Evolutionary conservation across 2,797 vertebrate genomes (phyloP), one percentile per base, ranked within the genome.

Genomic region (Psittacula derbiana): DNA sequence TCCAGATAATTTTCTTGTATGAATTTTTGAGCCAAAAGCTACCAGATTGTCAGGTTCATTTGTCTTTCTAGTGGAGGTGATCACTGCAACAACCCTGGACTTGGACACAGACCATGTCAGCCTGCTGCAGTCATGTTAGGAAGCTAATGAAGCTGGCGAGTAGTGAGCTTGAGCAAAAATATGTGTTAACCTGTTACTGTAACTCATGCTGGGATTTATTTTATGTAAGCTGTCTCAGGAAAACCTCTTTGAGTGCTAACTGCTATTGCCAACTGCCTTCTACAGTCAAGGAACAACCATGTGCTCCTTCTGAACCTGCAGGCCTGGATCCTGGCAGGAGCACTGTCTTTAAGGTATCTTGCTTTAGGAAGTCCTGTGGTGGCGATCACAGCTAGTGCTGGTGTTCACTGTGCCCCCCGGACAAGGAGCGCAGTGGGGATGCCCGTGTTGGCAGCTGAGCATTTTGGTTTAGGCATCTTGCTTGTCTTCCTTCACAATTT

Each of bases 401-500:
- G 84, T 94, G 75, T 93, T 92, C 1, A 1, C 58, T 2, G 3
- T 83, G 49, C 75, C 93, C 18, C 43, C 44, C 0, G 7, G 93
- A 80, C 30, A 87, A 61, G 25, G 49, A 83, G 15, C 2, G 0
- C 0, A 2, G 36, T 21, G 62, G 50, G 58, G 47, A 80, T 93
- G 76, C 36, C 80, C 1, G 4, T 16, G 27, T 31, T 84, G 91
- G 91, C 87, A 96, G 64, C 72, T 93, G 70, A 93, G 53, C 23
- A 81, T 81, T 2, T 36, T 74, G 88, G 49, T 92, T 94, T 62
- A 71, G 71, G 81, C 14, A 1, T 89, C 88, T 80, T 93, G 55
- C 69, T 88, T 64, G 83, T 91, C 71, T 90, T 55, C 74, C 60
- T 88, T 93, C 46, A 80, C 21, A n/a, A 67, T 91, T 93, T 95